A percentile compares a stretch with the other conserved stretches of the same genome.
Evolutionary conservation across 1,140 invertebrate genomes (phyloP).

Genomic region (Drosophila eugracilis): DNA sequence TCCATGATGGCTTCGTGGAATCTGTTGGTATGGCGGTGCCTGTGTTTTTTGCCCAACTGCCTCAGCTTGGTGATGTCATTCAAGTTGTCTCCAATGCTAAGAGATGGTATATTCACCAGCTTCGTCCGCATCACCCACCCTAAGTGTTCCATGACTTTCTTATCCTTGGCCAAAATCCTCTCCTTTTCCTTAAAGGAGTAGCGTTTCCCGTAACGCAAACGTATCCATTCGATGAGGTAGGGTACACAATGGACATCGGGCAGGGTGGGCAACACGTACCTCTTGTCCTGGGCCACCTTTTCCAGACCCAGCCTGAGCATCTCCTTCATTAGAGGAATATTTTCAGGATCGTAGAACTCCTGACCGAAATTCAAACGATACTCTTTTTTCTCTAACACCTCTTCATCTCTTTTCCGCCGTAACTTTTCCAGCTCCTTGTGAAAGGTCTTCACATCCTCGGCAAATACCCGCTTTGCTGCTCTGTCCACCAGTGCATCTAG

Average conservation of each 20-base stretch:
- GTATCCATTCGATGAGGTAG: slow-evolving; percentile 66
- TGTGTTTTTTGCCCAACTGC: not conserved
- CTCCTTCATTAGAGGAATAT: slow-evolving; percentile 46
- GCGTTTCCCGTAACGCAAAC: slow-evolving; percentile 55
- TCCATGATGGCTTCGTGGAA: slow-evolving; percentile 50
- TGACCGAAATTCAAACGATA: slow-evolving; percentile 26
- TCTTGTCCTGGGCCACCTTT: slow-evolving; percentile 42
- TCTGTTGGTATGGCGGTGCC: not conserved
- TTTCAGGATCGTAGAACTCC: slow-evolving; percentile 42
- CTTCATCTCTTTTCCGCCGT: not conserved
- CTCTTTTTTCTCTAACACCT: not conserved
- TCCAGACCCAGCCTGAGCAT: slow-evolving; percentile 48
- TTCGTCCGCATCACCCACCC: not conserved
- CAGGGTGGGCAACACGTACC: slow-evolving; percentile 60
- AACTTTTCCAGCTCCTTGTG: slow-evolving; percentile 21
- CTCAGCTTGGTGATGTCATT: not conserved
- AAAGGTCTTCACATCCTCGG: slow-evolving; percentile 22
- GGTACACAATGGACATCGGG: slow-evolving; percentile 61
- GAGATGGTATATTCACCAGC: slow-evolving; percentile 2
- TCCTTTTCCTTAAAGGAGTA: slow-evolving; percentile 37
- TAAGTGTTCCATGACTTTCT: slow-evolving; percentile 15
- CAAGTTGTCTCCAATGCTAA: not conserved
- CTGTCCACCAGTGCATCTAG: slow-evolving; percentile 31
- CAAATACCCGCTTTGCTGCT: slow-evolving; percentile 21
- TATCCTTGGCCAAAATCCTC: not conserved